A percentile compares a stretch with the other conserved stretches of the same genome.
phyloP scores from a whole-genome alignment of 2,888 invertebrate species.

The Amiota minor region DNA sequence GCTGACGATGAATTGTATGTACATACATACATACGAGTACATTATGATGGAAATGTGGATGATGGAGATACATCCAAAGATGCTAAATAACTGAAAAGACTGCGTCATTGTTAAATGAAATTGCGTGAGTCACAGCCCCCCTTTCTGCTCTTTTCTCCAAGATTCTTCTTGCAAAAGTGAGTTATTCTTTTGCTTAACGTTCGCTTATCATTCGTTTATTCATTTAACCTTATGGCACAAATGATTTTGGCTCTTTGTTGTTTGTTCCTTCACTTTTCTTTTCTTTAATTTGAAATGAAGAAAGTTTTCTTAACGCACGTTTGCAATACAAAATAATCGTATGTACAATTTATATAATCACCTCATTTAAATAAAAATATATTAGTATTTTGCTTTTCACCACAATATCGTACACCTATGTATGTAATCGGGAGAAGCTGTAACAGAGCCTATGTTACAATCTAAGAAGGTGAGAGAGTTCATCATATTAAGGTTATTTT shows the following conservation, averaged over 20 bases:
- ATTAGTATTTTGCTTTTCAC: no score
- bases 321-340: not conserved
- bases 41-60: not conserved
- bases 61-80: not conserved
- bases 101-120: slow-evolving; percentile 3
- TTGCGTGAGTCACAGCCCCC: not conserved
- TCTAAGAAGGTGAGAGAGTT: no score
- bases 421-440: no score
- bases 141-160: no score
- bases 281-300: not conserved
- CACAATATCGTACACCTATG: no score
- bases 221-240: no score
- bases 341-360: not conserved
- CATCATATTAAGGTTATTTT: no score
- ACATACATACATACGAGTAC: no score
- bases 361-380: slow-evolving; percentile 2
- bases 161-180: no score
- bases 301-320: not conserved
- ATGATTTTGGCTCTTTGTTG: not conserved
- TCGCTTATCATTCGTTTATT: no score
- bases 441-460: no score
- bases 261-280: not conserved
- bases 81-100: not conserved
- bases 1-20: not conserved
- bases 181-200: no score